Conservation (phyloP, 37 sponge, comb jelly and placozoan genomes). For the Aplysina aerophoba region DNA sequence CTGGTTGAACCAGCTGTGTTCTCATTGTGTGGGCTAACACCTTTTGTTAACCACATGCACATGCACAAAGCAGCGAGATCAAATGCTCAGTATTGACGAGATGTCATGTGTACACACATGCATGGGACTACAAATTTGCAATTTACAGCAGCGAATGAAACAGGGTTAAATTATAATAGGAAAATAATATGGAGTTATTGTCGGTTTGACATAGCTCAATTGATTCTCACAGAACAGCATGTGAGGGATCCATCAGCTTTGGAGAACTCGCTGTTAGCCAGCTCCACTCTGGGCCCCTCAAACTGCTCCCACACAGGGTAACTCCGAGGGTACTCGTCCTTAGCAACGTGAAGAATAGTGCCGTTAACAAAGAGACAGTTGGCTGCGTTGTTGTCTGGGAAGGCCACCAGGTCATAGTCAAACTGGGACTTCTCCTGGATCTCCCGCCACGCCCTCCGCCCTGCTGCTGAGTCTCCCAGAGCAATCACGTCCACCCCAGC, state of each 20-base stretch:
- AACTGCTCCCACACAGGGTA: slow-evolving; percentile 65
- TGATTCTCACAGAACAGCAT: slow-evolving; percentile 69
- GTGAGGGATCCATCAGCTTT: slow-evolving; percentile 85
- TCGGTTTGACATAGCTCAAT: slow-evolving; percentile 4
- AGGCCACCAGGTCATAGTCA: slow-evolving; percentile 49
- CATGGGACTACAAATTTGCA: no score
- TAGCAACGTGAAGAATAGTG: slow-evolving; percentile 54
- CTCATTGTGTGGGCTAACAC: no score
- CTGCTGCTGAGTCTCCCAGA: slow-evolving; percentile 56
- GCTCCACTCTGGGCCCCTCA: slow-evolving; percentile 44
- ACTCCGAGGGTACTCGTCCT: slow-evolving; percentile 64
- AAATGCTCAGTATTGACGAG: no score
- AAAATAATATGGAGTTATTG: no score
- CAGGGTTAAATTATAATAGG: no score
- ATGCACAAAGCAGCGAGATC: no score
- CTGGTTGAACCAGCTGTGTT: no score
- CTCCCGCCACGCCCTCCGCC: slow-evolving; percentile 50
- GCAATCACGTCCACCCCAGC: slow-evolving; percentile 71
- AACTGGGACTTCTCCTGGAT: slow-evolving; percentile 53
- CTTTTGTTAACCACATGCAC: no score
- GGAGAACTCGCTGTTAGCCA: slow-evolving; percentile 60
- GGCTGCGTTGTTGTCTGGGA: slow-evolving; percentile 80
- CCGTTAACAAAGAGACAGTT: slow-evolving; percentile 80
- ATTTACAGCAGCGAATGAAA: no score
- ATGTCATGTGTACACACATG: no score